Evolutionary conservation across 1,140 invertebrate species (phyloP), one percentile per base, ranked within the genome.

Genomic region (Stenopsyche tienmushanensis): DNA sequence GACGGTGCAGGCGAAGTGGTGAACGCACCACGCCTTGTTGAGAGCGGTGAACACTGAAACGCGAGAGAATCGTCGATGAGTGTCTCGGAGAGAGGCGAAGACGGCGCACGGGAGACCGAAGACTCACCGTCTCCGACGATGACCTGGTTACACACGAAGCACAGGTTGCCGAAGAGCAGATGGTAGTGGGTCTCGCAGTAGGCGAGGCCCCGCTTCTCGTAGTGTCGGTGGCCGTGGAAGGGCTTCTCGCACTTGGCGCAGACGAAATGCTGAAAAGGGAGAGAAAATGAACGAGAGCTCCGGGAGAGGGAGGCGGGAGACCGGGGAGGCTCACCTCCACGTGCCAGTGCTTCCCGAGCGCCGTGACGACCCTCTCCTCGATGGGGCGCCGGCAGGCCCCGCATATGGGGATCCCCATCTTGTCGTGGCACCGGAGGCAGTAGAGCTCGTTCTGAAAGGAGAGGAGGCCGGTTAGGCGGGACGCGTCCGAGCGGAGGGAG

Each of bases 111-210:
- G 25, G 25, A 8, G 7, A n/a, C n/a, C n/a, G n/a, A n/a, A n/a
- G n/a, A n/a, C 57, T 83, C 85, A 97, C 95, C 94, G 85, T 99
- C 97, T 41, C 96, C 96, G 66, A 89, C 87, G 73, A 99, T 98
- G 44, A 99, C 95, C 83, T 97, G 94, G 81, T 98, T 98, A 82
- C 98, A 99, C 13, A 97, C 92, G 76, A 97, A 99, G 77, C 98
- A 99, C 13, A 99, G 84, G 81, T 98, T 98, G 24, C 98, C 98
- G 82, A 99, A 99, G 25, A 99, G 80, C 83, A 99, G 93, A 82
- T 99, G 97, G 80, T 99, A 99, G 79, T 99, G 97, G 71, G 93
- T 96, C 80, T 99, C 97, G 79, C 98, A 99, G 78, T 99, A 99
- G 1, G 97, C 97, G 69, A 99, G 80, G 1, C 97, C 97, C 75